Percentiles rank a stretch among this genome's conserved stretches.
phyloP scores from a whole-genome alignment of 2,888 invertebrate species.

The Creontiades dilutus region DNA sequence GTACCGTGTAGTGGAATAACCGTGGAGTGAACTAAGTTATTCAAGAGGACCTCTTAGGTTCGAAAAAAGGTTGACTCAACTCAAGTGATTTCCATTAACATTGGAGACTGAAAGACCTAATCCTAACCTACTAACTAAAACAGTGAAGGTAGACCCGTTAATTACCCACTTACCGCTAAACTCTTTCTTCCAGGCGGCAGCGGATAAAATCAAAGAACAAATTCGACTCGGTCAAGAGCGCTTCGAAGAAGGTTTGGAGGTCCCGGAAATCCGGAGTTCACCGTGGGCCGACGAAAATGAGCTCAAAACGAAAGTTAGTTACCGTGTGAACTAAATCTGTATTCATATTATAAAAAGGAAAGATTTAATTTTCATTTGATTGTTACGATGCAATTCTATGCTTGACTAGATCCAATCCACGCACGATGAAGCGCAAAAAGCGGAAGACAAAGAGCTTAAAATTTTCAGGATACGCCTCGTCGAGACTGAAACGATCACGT shows the following conservation, averaged over 20 bases:
- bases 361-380: no score
- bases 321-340: neutral
- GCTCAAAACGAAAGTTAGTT: constrained; percentile 34
- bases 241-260: constrained; percentile 17
- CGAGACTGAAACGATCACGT: constrained; percentile 57
- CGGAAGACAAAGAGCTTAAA: constrained; percentile 30
- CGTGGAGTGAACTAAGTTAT: no score
- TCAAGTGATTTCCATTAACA: no score
- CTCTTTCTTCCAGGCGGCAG: constrained; percentile 23
- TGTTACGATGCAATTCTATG: no score
- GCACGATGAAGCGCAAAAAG: constrained; percentile 43
- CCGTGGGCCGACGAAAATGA: constrained; percentile 57
- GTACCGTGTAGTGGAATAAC: no score
- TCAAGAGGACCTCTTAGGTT: no score
- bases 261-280: constrained; percentile 3
- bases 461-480: constrained; percentile 47
- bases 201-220: constrained; percentile 44
- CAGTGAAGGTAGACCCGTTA: no score
- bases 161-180: neutral
- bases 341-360: no score
- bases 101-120: no score
- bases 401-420: constrained; percentile 6
- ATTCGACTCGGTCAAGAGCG: constrained; percentile 53
- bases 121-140: no score
- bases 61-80: no score